Evolutionary conservation across 2,113 vertebrate genomes (phyloP), one percentile per base, ranked within the genome.

Genomic region (Eira barbara): DNA sequence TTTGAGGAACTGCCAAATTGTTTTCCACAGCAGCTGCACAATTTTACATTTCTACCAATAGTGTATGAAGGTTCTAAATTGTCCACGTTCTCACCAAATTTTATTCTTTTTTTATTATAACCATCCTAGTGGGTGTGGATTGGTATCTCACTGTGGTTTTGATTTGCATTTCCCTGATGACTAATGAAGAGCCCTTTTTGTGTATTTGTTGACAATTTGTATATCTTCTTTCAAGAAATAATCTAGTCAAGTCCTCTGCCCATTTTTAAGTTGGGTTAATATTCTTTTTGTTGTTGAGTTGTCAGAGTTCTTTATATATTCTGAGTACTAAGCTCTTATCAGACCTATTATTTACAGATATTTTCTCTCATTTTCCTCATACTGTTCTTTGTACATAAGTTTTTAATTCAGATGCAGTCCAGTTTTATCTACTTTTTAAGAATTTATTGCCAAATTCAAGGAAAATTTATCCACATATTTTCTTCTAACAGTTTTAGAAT

Each of bases 401-500:
- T 89, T 85, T 78, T 39, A 69, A 78, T 84, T 42, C 55, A 90
- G 3, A 71, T 81, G n/a, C 88, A 80, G 47, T 84, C 14, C 5
- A 45, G 1, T 80, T 80, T 87, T 74, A 49, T 81, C 81, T 83
- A 42, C 45, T 84, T 89, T 80, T 76, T 91, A 85, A 92, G 47
- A 93, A 89, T 67, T 74, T 34, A 81, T 80, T 78, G 25, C 34
- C 69, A 74, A 89, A 95, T 94, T 90, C 34, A 82, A 55, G 4
- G 13, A 80, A 69, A n/a, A 67, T 78, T 74, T 39, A 82, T 65
- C 34, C 21, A 3, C 71, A 0, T 97, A 42, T 84, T 93, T 93
- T 95, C 36, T 94, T 95, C 21, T 42, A 74, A 71, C 61, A 84
- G 29, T 49, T 96, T 89, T 84, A 67, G 52, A 78, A 65, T 71